A percentile compares a stretch with the other conserved stretches of the same genome.
Evolutionary conservation across 1,140 invertebrate genomes (phyloP).

Genomic region (Aethina tumida): DNA sequence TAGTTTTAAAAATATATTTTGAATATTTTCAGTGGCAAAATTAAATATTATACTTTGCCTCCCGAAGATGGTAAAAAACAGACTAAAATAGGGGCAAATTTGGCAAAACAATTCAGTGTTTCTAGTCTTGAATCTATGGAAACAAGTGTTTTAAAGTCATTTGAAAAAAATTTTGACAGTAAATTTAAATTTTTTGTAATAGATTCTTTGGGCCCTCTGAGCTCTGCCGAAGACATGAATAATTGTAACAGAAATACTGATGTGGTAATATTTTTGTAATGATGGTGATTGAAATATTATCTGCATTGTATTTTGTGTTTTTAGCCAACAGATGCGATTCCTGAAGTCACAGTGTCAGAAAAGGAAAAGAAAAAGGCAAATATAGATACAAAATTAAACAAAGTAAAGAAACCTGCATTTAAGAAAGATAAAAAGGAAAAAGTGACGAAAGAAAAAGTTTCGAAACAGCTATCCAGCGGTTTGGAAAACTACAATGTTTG

Average conservation of each 20-base stretch:
- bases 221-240: slow-evolving; percentile 33
- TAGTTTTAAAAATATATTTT: slow-evolving; percentile 17
- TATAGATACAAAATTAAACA: slow-evolving; percentile 52
- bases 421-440: slow-evolving; percentile 33
- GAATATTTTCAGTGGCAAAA: slow-evolving; percentile 64
- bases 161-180: slow-evolving; percentile 17
- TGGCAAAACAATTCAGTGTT: slow-evolving; percentile 80
- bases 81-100: slow-evolving; percentile 64
- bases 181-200: slow-evolving; percentile 25
- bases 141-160: slow-evolving; percentile 37
- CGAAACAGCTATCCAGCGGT: slow-evolving; percentile 23
- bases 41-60: slow-evolving; percentile 87
- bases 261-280: no score
- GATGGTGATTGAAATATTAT: no score
- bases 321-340: slow-evolving; percentile 31
- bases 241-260: slow-evolving; percentile 9
- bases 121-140: slow-evolving; percentile 71
- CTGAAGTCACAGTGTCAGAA: slow-evolving; percentile 28
- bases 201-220: slow-evolving; percentile 39
- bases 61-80: slow-evolving; percentile 72
- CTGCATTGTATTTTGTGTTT: slow-evolving; percentile 16
- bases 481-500: slow-evolving; percentile 30
- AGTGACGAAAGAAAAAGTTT: slow-evolving; percentile 26
- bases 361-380: slow-evolving; percentile 31
- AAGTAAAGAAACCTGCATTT: slow-evolving; percentile 50